These are phyloP conservation scores for Pandemis corylana DNA, from an alignment of 2,888 invertebrate species.

Conservation along the genomic window DNA sequence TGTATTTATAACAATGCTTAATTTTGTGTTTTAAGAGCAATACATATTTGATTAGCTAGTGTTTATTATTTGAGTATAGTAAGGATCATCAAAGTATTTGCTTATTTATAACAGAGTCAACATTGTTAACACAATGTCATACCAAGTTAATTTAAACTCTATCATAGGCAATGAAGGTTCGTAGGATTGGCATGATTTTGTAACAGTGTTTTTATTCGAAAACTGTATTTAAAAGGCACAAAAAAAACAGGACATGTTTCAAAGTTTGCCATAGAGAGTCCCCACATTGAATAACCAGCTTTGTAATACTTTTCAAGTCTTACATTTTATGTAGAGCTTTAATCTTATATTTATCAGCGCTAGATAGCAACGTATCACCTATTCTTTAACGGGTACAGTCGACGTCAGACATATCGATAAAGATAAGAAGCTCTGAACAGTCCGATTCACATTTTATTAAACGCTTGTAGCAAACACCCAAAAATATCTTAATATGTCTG, in stretches of 20 bases:
- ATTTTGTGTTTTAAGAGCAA: slow-evolving; percentile 11
- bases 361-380: background rate
- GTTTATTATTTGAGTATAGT: background rate
- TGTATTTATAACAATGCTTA: slow-evolving; percentile 26
- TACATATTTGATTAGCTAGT: slow-evolving; percentile 8
- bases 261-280: too few species aligned
- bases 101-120: background rate
- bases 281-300: too few species aligned
- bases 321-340: too few species aligned
- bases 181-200: background rate
- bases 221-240: background rate
- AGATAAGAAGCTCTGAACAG: background rate
- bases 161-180: background rate
- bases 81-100: background rate
- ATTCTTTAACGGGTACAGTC: background rate
- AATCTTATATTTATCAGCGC: background rate
- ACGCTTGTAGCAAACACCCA: too few species aligned
- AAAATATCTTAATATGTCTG: too few species aligned
- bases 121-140: background rate
- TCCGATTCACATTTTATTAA: background rate
- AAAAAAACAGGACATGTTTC: too few species aligned
- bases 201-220: background rate
- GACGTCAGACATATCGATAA: background rate
- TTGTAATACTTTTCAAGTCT: too few species aligned
- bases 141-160: too few species aligned